Percentiles rank a stretch among this genome's conserved stretches.
These are phyloP conservation scores for Pyralis farinalis DNA, from an alignment of 2,888 invertebrate species.

Conservation along the genomic window DNA sequence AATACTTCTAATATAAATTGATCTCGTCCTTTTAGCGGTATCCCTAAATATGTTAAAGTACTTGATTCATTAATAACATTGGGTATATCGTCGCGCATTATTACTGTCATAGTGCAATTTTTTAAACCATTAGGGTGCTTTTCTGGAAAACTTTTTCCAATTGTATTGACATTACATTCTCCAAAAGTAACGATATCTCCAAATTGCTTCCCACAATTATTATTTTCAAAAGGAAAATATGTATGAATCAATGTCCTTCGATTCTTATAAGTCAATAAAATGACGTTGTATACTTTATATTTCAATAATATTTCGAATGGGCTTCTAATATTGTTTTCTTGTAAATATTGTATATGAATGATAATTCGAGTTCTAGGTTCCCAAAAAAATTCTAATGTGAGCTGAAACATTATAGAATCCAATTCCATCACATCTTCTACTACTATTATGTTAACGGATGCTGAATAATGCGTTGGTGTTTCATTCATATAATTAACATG, in stretches of 20 bases:
- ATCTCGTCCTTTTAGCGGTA: constrained; percentile 38
- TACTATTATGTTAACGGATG: constrained; percentile 35
- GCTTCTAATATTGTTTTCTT: constrained; percentile 19
- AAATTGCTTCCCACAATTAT: constrained; percentile 35
- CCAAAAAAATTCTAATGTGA: constrained; percentile 43
- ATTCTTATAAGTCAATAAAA: constrained; percentile 29
- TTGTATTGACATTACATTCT: constrained; percentile 26
- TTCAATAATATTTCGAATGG: constrained; percentile 32
- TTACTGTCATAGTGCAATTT: constrained; percentile 40
- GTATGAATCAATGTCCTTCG: constrained; percentile 27
- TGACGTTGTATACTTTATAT: constrained; percentile 35
- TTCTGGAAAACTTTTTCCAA: constrained; percentile 21
- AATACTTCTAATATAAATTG: constrained; percentile 44
- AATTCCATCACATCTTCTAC: constrained; percentile 28
- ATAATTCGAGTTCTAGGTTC: constrained; percentile 46
- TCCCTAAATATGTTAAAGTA: constrained; percentile 27
- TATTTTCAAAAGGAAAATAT: constrained; percentile 37
- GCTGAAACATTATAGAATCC: constrained; percentile 22
- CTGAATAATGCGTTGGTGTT: constrained; percentile 1
- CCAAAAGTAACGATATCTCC: constrained; percentile 29
- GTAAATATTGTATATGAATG: constrained; percentile 25
- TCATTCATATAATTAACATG: not conserved
- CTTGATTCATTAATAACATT: constrained; percentile 34
- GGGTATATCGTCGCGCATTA: constrained; percentile 34
- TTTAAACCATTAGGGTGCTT: constrained; percentile 21